Evolutionary conservation across 1,140 invertebrate genomes (phyloP), one percentile per base, ranked within the genome.

Genomic region (Bombus cullumanus): DNA sequence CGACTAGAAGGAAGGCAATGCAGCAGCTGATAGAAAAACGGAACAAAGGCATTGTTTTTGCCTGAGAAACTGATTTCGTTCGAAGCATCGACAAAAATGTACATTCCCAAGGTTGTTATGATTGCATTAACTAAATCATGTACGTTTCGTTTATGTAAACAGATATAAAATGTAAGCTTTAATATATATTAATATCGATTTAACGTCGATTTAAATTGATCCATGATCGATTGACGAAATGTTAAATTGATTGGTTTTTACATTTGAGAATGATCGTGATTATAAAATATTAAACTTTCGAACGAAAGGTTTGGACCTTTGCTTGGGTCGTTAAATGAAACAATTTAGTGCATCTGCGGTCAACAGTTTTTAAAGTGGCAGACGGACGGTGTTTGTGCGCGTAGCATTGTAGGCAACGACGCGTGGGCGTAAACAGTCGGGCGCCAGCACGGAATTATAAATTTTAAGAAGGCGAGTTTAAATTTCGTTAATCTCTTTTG

Each of bases 31-130:
- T 69, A 66, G 72, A 75, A 72, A 86, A 86, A 76, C 53, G 47
- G 59, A 79, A 87, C 82, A 87, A 87, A 87, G 86, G 62, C 86
- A 79, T 84, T 84, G 82, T 84, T 77, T 66, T 76, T 43, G 39
- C 22, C 59, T 85, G 76, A 87, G 86, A 87, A 69, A 79, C 59
- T 31, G 75, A 87, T 84, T 84, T 83, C 82, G 64, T 78, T 73
- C 69, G 76, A 84, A 84, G n/a, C 47, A 53, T 64, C 76, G 43
- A 25, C 18, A 57, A 15, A 76, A 84, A 84, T 80, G 82, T 66
- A 80, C 59, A 84, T 64, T 31, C 37, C 28, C n/a, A 78, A 87
- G 81, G 75, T 68, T 47, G 81, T 66, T 84, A 72, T 59, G 47
- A 84, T 87, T 84, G 53, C 53, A 71, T 75, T 59, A 47, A 76